Evolutionary conservation across 2,797 vertebrate species (phyloP).

Genomic region (Scomberomorus guttatus): DNA sequence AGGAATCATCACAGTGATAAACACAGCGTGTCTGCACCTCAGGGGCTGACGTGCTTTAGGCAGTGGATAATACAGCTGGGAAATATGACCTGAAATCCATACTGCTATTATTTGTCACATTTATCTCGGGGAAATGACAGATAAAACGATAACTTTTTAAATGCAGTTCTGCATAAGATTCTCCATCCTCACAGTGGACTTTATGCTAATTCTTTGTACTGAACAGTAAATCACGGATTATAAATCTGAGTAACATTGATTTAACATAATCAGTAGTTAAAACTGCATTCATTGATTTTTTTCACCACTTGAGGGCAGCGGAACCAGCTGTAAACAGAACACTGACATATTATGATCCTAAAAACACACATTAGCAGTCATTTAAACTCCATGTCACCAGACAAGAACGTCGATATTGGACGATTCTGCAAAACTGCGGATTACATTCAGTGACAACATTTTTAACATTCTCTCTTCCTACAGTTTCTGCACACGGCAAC

Average conservation of each 20-base stretch:
- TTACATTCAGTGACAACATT: too few relatives aligned
- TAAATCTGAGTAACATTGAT: not conserved
- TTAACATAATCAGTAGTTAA: not conserved
- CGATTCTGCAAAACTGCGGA: too few relatives aligned
- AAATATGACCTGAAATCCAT: not conserved
- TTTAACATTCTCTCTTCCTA: too few relatives aligned
- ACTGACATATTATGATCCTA: too few relatives aligned
- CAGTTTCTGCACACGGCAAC: too few relatives aligned
- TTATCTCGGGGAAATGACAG: not conserved
- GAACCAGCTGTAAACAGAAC: too few relatives aligned
- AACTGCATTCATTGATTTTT: not conserved
- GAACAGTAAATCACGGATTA: too few relatives aligned
- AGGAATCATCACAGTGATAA: slow-evolving; percentile 34
- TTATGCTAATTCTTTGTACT: not conserved
- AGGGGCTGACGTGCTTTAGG: not conserved
- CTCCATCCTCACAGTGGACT: not conserved
- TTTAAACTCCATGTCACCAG: too few relatives aligned
- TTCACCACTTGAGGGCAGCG: not conserved
- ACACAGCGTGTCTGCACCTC: slow-evolving; percentile 4
- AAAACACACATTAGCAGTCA: too few relatives aligned
- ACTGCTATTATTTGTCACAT: not conserved
- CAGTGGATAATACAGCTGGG: not conserved
- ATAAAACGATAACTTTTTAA: not conserved
- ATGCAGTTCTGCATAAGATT: not conserved
- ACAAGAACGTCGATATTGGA: too few relatives aligned